These are phyloP conservation scores for Leptoclinus maculatus DNA, from an alignment of 2,797 vertebrate species.

Conservation along the genomic window DNA sequence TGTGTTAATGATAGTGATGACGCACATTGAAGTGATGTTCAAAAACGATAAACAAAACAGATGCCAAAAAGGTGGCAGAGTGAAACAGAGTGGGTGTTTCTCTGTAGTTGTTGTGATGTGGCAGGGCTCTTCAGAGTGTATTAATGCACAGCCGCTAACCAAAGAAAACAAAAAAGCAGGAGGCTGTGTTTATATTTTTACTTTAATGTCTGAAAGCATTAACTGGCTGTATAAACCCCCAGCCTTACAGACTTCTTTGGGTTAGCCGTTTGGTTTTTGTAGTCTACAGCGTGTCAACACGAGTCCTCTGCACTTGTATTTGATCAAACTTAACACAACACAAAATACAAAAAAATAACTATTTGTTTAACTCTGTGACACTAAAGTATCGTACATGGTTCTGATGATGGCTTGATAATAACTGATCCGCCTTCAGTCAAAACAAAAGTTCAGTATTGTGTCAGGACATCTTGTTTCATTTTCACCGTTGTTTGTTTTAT, in stretches of 20 bases:
- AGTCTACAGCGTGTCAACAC: background rate
- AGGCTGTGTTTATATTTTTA: conserved; percentile 1
- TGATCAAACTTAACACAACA: background rate
- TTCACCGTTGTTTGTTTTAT: conserved; percentile 38
- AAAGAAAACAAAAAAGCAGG: background rate
- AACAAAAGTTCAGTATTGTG: background rate
- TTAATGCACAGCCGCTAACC: background rate
- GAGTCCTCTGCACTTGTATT: conserved; percentile 10
- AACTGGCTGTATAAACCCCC: conserved; percentile 31
- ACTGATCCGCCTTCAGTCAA: background rate
- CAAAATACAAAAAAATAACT: background rate
- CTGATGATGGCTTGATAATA: background rate
- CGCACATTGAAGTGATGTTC: background rate
- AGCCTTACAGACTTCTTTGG: background rate
- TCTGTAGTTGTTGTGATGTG: background rate
- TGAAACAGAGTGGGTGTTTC: no score
- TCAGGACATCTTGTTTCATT: background rate
- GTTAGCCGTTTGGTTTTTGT: conserved; percentile 14
- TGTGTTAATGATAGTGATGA: conserved; percentile 6
- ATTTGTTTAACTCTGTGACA: background rate
- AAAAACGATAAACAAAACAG: conserved; percentile 13
- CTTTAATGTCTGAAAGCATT: background rate
- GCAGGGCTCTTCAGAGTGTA: background rate
- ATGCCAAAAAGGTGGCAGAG: background rate
- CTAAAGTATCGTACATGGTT: background rate